Evolutionary conservation across 2,113 vertebrate genomes (phyloP), one percentile per base, ranked within the genome.

Genomic region (Dendrocopos noguchii): DNA sequence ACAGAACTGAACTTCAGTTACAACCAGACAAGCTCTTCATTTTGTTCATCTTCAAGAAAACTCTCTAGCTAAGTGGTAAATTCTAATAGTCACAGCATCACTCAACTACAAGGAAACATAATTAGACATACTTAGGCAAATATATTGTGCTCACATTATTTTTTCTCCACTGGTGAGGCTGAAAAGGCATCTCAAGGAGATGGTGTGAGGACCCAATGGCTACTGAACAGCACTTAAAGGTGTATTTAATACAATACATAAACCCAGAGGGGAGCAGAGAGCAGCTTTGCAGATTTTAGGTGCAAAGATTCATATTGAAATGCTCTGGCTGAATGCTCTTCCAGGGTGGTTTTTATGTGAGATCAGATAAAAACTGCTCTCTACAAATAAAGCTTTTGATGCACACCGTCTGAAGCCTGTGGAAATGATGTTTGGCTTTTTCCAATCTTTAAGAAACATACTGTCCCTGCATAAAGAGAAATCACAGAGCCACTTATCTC

Each of bases 341-440:
- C 52, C 56, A 67, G 42, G 36, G 36, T 83, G 72, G 36, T 90
- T 91, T 91, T 91, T 76, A n/a, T 65, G 61, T 60, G 61, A 88
- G 36, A 83, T 67, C 65, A 90, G 57, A 72, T 31, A 24, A 88
- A 90, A 87, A 12, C 11, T 76, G 2, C 42, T 89, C 2, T 2
- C 56, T 63, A 7, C 46, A 74, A 65, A 76, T 28, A 63, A 75
- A 84, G 52, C 20, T 87, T 72, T 84, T 63, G 47, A 68, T 57
- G 21, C 0, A 0, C 10, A 15, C 1, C 1, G 12, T 15, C 13
- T 68, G 59, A 42, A 66, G 15, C 4, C 0, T 6, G n/a, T 33
- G 31, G 19, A 22, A 74, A 88, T 44, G 59, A 60, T 1, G 4
- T 60, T 87, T 82, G 29, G 15, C 7, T 56, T 87, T 74, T 39